phyloP scores from a whole-genome alignment of 2,797 vertebrate species.

The Melopsittacus undulatus region DNA sequence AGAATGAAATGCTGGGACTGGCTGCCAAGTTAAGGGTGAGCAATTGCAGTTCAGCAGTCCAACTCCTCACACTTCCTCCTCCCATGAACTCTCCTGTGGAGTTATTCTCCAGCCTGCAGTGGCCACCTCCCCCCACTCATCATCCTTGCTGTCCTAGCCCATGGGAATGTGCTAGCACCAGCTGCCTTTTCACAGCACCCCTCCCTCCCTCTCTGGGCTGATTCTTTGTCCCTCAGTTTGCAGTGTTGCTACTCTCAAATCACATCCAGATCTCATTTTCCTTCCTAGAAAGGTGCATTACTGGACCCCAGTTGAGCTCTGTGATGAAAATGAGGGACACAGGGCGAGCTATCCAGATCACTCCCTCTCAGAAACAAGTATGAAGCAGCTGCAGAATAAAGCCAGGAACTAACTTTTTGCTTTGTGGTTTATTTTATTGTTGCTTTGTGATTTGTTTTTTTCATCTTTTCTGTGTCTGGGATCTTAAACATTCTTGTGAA shows the following conservation, averaged over 20 bases:
- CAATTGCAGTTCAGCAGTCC: not conserved
- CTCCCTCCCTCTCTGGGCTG: not conserved
- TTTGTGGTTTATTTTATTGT: not conserved
- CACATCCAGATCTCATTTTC: not conserved
- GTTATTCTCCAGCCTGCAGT: not conserved
- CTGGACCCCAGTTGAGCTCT: not conserved
- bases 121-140: not conserved
- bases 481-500: not conserved
- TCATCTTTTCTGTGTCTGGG: not conserved
- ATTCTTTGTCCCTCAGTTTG: fast-evolving
- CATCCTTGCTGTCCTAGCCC: not conserved
- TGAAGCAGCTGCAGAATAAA: not conserved
- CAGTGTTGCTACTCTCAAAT: not conserved
- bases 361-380: not conserved
- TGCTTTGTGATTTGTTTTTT: not conserved
- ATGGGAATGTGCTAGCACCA: not conserved
- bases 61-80: not conserved
- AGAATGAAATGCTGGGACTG: not conserved
- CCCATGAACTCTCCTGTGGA: not conserved
- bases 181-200: not conserved
- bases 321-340: not conserved
- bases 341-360: not conserved
- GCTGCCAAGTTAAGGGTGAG: not conserved
- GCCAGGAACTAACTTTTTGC: not conserved
- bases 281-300: not conserved